These are phyloP conservation scores for Saguinus imperator DNA, from an alignment of 2,113 vertebrate species.

Conservation along the genomic window DNA sequence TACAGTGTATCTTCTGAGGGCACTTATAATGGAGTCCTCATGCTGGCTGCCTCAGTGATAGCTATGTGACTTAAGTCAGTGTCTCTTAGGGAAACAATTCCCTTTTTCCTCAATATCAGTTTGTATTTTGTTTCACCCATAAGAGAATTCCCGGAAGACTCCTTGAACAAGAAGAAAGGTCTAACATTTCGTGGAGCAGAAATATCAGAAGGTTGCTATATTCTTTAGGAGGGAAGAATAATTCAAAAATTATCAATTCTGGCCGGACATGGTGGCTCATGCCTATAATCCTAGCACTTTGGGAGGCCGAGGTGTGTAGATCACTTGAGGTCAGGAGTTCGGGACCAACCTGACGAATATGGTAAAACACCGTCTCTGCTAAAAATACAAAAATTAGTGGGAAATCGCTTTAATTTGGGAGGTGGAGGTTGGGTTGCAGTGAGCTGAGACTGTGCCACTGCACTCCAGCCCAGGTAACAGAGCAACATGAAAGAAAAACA, in stretches of 20 bases:
- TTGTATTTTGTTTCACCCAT: not conserved
- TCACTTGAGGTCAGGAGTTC: too few relatives aligned
- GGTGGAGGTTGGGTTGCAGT: too few relatives aligned
- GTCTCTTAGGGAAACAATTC: not conserved
- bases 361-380: too few relatives aligned
- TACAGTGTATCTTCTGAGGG: not conserved
- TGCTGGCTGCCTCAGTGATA: not conserved
- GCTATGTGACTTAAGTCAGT: not conserved
- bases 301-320: too few relatives aligned
- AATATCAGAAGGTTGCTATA: not conserved
- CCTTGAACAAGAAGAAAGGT: not conserved
- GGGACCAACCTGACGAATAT: too few relatives aligned
- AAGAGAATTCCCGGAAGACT: not conserved
- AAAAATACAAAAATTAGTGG: too few relatives aligned
- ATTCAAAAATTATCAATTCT: not conserved
- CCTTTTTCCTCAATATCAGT: not conserved
- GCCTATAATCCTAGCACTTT: too few relatives aligned
- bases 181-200: not conserved
- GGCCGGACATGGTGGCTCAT: too few relatives aligned
- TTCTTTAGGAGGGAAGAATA: not conserved
- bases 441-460: too few relatives aligned
- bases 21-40: not conserved
- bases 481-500: too few relatives aligned
- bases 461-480: too few relatives aligned
- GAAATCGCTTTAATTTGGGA: too few relatives aligned